Base-by-base conservation (phyloP, 2,797 vertebrate species). In the Podargus strigoides region DNA sequence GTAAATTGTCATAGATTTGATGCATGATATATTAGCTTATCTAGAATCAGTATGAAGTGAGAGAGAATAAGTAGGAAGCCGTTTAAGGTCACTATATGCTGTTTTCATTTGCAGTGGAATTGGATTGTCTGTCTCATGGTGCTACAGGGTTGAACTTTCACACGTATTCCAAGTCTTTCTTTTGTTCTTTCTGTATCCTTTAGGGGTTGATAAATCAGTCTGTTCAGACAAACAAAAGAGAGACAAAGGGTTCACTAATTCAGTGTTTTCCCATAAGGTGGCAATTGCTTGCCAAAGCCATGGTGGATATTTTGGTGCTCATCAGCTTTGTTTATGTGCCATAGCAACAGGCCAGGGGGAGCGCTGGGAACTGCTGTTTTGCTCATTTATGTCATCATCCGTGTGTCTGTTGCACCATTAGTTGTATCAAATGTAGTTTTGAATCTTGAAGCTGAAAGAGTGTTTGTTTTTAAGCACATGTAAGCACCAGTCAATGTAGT, bases 311-410 rank as follows among this genome's bases (percentile, higher is more conserved):
- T 91, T 74, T 77, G 20, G 46, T 4, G 20, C 79, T 93, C 47
- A 26, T 84, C 47, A 41, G 89, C 70, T 95, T 93, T 95, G 87
- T 92, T 96, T 94, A 41, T 66, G 19, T 78, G 60, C 85, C 44
- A 26, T 95, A 91, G 90, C 76, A 94, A 94, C 81, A 72, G 62
- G 34, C 68, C 23, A 23, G 3, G 8, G 23, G 49, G 63, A 93
- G 68, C 7, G 3, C 58, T 87, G 62, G 53, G 73, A 46, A 66
- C 6, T 24, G 3, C 75, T 85, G 70, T 14, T 90, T 91, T 87
- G n/a, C 46, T 94, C 62, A 13, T 72, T 78, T 85, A 8, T 56
- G 46, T 68, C 22, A 7, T 77, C 20, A 12, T 70, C 64, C 75
- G 7, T 58, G 36, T 60, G 41, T 50, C 39, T 87, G 34, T 62